phyloP scores from a whole-genome alignment of 2,113 vertebrate species.

The Mobula hypostoma region DNA sequence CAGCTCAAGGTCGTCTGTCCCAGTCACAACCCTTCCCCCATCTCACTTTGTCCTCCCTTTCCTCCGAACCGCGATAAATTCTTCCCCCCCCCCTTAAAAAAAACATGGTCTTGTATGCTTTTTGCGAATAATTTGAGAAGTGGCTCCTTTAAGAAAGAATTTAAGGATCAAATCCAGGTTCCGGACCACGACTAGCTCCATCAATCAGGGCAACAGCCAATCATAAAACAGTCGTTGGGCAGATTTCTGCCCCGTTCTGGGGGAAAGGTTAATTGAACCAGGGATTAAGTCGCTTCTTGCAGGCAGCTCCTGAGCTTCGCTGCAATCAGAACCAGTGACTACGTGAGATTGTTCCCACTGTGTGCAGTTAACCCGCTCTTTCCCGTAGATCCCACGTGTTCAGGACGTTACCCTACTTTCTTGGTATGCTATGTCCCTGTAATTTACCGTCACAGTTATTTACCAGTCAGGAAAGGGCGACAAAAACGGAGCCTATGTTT shows the following conservation, averaged over 20 bases:
- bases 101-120: background rate
- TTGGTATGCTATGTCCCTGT: background rate
- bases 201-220: background rate
- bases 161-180: background rate
- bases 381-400: background rate
- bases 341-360: background rate
- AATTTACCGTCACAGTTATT: background rate
- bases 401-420: background rate
- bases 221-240: background rate
- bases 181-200: background rate
- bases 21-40: background rate
- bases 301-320: background rate
- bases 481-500: background rate
- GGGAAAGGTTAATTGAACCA: background rate
- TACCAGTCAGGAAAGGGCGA: background rate
- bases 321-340: background rate
- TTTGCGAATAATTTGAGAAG: background rate
- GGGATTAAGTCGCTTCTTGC: slow-evolving; percentile 3
- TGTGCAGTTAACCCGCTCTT: background rate
- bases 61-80: background rate
- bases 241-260: background rate
- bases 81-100: background rate
- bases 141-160: background rate
- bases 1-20: slow-evolving; percentile 5
- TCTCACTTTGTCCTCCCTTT: background rate